Evolutionary conservation across 2,888 invertebrate species (phyloP).

Genomic region (Eugnorisma glareosa): DNA sequence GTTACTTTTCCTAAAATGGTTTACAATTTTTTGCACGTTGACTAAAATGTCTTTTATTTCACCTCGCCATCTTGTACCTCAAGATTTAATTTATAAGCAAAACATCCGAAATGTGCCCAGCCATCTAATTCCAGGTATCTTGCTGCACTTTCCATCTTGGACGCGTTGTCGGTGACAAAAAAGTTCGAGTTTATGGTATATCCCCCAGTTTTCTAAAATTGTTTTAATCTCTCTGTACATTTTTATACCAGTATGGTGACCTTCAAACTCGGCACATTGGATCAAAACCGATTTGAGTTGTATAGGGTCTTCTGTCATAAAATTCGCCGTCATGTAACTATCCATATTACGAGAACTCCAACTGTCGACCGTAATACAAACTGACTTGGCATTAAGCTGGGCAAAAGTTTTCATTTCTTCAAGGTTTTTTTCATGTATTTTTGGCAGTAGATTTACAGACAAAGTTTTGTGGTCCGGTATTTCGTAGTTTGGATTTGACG

Average conservation of each 20-base stretch:
- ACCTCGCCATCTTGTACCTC: background rate
- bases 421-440: background rate
- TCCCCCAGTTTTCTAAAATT: background rate
- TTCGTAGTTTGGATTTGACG: background rate
- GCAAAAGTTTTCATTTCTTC: background rate
- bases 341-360: background rate
- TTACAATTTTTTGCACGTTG: background rate
- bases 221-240: background rate
- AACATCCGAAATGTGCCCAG: slow-evolving; percentile 13
- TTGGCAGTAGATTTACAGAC: background rate
- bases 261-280: slow-evolving; percentile 1
- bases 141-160: background rate
- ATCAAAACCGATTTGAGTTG: background rate
- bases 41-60: slow-evolving; percentile 5
- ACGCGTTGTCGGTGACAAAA: slow-evolving; percentile 10
- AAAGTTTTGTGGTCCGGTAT: no score
- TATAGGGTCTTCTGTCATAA: slow-evolving; percentile 1
- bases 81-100: background rate
- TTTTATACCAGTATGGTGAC: background rate
- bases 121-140: background rate
- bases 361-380: background rate
- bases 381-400: background rate
- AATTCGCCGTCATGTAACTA: background rate
- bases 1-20: slow-evolving; percentile 8
- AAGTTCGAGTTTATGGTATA: background rate